phyloP scores from a whole-genome alignment of 2,888 invertebrate species.

The Acronicta alni region DNA sequence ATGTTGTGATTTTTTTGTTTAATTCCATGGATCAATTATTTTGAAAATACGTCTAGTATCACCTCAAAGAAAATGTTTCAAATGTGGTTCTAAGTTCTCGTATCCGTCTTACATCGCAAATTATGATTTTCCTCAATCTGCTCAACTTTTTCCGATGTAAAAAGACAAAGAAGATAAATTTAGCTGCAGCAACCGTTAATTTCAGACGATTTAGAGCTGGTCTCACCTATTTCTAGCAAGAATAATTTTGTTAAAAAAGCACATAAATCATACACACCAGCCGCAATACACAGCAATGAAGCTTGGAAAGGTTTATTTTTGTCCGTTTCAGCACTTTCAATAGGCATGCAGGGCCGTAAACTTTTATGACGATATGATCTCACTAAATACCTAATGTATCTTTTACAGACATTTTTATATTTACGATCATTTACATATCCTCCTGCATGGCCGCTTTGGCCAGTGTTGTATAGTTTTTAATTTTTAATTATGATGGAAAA shows the following conservation, averaged over 20 bases:
- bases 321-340: conserved; percentile 70
- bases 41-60: neutral
- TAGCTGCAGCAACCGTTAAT: conserved; percentile 6
- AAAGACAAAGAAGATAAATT: neutral
- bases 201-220: conserved; percentile 20
- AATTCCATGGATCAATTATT: neutral
- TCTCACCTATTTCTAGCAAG: conserved; percentile 1
- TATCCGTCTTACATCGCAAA: neutral
- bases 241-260: conserved; percentile 31
- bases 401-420: conserved; percentile 49
- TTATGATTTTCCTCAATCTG: neutral
- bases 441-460: conserved; percentile 21
- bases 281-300: conserved; percentile 41
- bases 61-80: neutral
- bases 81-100: neutral
- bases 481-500: conserved; percentile 17
- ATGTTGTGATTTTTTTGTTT: conserved; percentile 32
- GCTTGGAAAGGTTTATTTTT: conserved; percentile 67
- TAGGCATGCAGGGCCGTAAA: conserved; percentile 75
- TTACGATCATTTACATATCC: conserved; percentile 52
- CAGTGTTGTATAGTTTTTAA: conserved; percentile 17
- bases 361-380: conserved; percentile 76
- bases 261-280: conserved; percentile 46
- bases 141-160: neutral
- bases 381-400: conserved; percentile 63